A percentile compares a stretch with the other conserved stretches of the same genome.
Conservation (phyloP, 2,797 vertebrate genomes). For the Eospalax fontanierii region DNA sequence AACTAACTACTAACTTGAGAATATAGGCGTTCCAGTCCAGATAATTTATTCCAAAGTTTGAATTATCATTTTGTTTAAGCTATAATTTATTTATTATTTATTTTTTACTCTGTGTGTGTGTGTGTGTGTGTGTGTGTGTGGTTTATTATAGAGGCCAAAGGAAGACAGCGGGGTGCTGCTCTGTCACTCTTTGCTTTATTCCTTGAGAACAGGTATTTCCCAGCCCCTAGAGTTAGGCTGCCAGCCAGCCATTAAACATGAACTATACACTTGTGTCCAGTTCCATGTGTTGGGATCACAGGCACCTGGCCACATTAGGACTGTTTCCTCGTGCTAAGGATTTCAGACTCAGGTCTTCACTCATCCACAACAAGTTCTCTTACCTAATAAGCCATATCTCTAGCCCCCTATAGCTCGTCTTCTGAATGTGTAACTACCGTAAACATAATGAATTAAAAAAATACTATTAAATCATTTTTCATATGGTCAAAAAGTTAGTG, state of each 20-base stretch:
- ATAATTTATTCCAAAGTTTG: background rate
- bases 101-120: background rate
- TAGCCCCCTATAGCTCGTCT: background rate
- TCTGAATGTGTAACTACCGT: background rate
- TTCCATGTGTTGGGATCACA: background rate
- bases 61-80: background rate
- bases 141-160: background rate
- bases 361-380: background rate
- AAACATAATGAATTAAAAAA: slow-evolving; percentile 12
- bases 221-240: background rate
- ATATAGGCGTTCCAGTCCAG: background rate
- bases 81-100: background rate
- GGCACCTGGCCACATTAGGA: background rate
- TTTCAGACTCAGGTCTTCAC: background rate
- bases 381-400: background rate
- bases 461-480: background rate
- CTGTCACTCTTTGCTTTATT: background rate
- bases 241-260: background rate
- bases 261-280: background rate
- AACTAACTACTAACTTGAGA: background rate
- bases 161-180: background rate
- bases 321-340: background rate
- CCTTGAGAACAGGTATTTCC: background rate
- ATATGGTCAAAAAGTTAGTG: too few relatives aligned
- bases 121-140: too few relatives aligned